phyloP scores from a whole-genome alignment of 1,140 invertebrate genomes.

The Trichonephila clavipes region DNA sequence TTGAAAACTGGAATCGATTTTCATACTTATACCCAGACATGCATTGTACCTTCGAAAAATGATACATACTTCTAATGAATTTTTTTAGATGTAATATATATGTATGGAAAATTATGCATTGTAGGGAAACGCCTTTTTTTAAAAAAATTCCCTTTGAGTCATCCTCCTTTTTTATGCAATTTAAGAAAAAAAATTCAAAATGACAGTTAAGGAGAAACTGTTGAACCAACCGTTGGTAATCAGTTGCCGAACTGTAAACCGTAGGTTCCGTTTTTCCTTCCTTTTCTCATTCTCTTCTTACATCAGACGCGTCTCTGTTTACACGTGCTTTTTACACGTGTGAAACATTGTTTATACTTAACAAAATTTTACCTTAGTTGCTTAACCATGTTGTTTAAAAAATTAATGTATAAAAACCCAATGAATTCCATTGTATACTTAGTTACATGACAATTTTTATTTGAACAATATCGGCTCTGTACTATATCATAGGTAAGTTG shows the following conservation, averaged over 20 bases:
- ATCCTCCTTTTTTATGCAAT: background rate
- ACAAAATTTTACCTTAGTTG: background rate
- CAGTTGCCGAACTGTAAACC: slow-evolving; percentile 50
- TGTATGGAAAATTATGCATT: too few relatives aligned
- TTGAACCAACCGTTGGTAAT: slow-evolving; percentile 8
- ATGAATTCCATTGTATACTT: background rate
- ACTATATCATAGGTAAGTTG: background rate
- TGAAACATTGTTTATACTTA: slow-evolving; percentile 35
- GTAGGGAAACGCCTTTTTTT: too few relatives aligned
- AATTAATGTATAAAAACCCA: background rate
- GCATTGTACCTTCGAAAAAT: too few relatives aligned
- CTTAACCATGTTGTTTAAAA: background rate
- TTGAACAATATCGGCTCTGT: background rate
- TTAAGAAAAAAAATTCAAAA: background rate
- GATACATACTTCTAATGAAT: too few relatives aligned
- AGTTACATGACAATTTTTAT: slow-evolving; percentile 11
- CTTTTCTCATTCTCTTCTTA: background rate
- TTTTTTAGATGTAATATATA: too few relatives aligned
- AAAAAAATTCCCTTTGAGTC: too few relatives aligned
- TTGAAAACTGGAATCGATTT: too few relatives aligned
- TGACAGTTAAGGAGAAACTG: background rate
- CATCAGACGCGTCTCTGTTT: slow-evolving; percentile 45
- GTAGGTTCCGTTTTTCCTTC: background rate
- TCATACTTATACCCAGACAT: too few relatives aligned
- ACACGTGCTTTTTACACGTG: slow-evolving; percentile 43